Conservation (phyloP, 1,140 invertebrate genomes). For the Battus philenor region DNA sequence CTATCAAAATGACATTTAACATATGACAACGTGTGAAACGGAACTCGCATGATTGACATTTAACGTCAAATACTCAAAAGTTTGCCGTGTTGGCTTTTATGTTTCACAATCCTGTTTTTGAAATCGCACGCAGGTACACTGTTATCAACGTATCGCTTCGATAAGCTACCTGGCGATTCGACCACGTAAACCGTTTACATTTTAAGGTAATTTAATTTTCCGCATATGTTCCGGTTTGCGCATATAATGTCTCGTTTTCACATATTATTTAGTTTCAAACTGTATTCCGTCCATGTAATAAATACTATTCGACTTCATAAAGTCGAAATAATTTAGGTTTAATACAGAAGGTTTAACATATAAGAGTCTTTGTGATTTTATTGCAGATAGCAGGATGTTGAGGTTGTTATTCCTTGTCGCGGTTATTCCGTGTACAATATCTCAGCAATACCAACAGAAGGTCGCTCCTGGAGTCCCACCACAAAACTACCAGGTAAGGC, state of each 20-base stretch:
- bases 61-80: slow-evolving; percentile 18
- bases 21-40: too few relatives aligned
- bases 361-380: slow-evolving; percentile 6
- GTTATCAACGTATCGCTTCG: slow-evolving; percentile 42
- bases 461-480: slow-evolving; percentile 64
- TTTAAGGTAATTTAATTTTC: slow-evolving; percentile 33
- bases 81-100: slow-evolving; percentile 23
- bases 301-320: too few relatives aligned
- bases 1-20: too few relatives aligned
- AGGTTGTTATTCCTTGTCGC: slow-evolving; percentile 44
- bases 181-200: slow-evolving; percentile 39
- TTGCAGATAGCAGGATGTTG: slow-evolving; percentile 47
- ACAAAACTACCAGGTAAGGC: slow-evolving; percentile 61
- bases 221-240: too few relatives aligned
- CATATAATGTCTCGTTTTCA: too few relatives aligned
- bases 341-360: not conserved
- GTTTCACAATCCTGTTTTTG: slow-evolving; percentile 31
- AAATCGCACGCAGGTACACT: slow-evolving; percentile 41
- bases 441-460: slow-evolving; percentile 65
- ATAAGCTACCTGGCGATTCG: slow-evolving; percentile 33
- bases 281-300: too few relatives aligned
- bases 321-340: too few relatives aligned
- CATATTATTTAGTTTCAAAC: too few relatives aligned
- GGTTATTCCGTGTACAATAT: slow-evolving; percentile 43
- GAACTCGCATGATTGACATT: too few relatives aligned